Conservation (phyloP, 2,888 invertebrate species). For the Graphium colonna region DNA sequence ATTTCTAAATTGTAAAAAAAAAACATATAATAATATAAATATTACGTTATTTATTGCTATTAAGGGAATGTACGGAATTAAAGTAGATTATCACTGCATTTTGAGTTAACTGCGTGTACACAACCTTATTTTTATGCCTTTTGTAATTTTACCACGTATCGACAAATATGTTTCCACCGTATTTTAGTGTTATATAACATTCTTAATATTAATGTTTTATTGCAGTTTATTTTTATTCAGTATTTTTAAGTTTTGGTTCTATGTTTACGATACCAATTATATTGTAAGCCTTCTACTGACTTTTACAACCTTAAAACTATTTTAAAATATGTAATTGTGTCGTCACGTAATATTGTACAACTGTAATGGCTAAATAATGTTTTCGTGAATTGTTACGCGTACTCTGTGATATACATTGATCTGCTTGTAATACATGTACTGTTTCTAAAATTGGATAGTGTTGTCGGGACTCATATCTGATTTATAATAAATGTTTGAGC, state of each 20-base stretch:
- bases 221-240: too few species aligned
- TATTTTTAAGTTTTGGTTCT: neutral
- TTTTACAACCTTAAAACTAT: neutral
- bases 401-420: constrained; percentile 72
- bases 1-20: too few species aligned
- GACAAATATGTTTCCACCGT: constrained; percentile 1
- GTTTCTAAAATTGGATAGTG: constrained; percentile 33
- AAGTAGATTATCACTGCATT: neutral
- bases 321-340: neutral
- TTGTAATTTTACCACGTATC: too few species aligned
- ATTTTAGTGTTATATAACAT: neutral
- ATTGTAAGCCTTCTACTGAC: neutral
- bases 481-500: constrained; percentile 61
- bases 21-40: too few species aligned
- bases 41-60: too few species aligned
- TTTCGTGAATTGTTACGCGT: constrained; percentile 63
- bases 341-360: neutral
- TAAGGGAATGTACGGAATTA: too few species aligned
- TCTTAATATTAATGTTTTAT: too few species aligned
- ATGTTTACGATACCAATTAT: neutral
- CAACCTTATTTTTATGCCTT: too few species aligned
- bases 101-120: neutral
- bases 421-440: constrained; percentile 60
- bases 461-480: constrained; percentile 45
- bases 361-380: neutral